These are phyloP conservation scores for Brachyhypopomus gauderio DNA, from an alignment of 2,113 vertebrate genomes.

Conservation along the genomic window DNA sequence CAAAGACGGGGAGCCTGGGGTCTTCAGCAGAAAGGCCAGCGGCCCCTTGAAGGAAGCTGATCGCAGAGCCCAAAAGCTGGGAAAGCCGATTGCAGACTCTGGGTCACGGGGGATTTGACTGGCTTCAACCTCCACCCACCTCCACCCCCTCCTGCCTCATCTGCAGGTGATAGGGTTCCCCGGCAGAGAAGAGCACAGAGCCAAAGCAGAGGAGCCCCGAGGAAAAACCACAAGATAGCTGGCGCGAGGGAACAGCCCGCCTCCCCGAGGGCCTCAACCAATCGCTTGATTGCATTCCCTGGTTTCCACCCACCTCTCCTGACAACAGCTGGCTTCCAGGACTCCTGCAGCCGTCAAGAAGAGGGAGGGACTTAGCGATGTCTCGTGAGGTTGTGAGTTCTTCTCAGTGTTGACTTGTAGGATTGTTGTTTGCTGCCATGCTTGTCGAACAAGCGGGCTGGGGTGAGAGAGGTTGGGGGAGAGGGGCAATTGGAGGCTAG, in stretches of 20 bases:
- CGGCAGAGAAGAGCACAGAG: background rate
- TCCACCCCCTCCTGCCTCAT: conserved; percentile 13
- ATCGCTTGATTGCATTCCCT: conserved; percentile 35
- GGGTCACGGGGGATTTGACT: conserved; percentile 17
- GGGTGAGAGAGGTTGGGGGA: background rate
- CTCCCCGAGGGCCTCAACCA: background rate
- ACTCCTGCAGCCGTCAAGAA: conserved; percentile 12
- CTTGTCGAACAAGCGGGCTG: background rate
- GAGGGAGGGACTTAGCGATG: background rate
- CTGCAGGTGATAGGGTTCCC: conserved; percentile 32
- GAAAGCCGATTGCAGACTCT: background rate
- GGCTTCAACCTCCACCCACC: background rate
- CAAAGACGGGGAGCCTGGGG: background rate
- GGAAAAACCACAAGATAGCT: conserved; percentile 39
- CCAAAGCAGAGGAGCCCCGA: conserved; percentile 38
- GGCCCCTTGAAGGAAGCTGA: conserved; percentile 37
- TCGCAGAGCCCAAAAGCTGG: conserved; percentile 9
- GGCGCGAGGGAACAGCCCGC: conserved; percentile 9
- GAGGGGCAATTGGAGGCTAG: background rate
- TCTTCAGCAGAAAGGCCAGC: background rate
- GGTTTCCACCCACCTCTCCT: background rate
- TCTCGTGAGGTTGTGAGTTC: background rate
- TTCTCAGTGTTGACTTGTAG: background rate
- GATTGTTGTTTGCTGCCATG: background rate
- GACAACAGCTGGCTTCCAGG: conserved; percentile 24